Base-by-base conservation (phyloP, 2,797 vertebrate species). In the Sebastes oblongus region DNA sequence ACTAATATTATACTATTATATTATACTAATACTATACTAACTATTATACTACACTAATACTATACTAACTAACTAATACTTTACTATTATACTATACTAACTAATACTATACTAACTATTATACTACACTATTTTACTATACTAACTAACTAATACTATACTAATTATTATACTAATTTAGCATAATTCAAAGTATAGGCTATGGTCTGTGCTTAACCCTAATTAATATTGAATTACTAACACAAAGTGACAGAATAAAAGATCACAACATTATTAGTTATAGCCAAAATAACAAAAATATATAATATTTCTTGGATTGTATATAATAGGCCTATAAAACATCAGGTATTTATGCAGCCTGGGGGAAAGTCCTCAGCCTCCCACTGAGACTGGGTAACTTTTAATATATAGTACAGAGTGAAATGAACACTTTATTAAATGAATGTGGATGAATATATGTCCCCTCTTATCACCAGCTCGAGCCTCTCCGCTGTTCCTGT, bases 321-420 rank as follows among this genome's bases (percentile, higher is more conserved):
- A 18, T 46, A 12, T 18, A 64, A 54, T 25, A 72, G 86, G 86
- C 79, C 83, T 80, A 8, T 58, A 16, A 69, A 1, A 12, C 39
- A 59, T 50, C 24, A 76, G 78, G 25, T 29, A 55, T 66, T 46
- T 46, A 60, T 73, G 65, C 9, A 81, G 55, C 70, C 46, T 27
- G 25, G 30, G 30, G 30, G 20, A 11, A 34, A 75, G 27, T 64
- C 59, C 32, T 52, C 5, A 50, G 32, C 59, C 46, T 72, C 61
- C 30, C 50, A 1, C 27, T 18, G 22, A 54, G 16, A 56, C 50
- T 10, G 42, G 29, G 22, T 18, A 22, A 72, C 50, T 30, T 74
- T 42, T n/a, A 2, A 62, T 72, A 59, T 8, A 25, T 7, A 3
- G 13, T 7, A 50, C 10, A 60, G 25, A 22, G 46, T 64, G 54